Conservation (phyloP, 1,140 invertebrate genomes). For the Coenobita brevimanus region DNA sequence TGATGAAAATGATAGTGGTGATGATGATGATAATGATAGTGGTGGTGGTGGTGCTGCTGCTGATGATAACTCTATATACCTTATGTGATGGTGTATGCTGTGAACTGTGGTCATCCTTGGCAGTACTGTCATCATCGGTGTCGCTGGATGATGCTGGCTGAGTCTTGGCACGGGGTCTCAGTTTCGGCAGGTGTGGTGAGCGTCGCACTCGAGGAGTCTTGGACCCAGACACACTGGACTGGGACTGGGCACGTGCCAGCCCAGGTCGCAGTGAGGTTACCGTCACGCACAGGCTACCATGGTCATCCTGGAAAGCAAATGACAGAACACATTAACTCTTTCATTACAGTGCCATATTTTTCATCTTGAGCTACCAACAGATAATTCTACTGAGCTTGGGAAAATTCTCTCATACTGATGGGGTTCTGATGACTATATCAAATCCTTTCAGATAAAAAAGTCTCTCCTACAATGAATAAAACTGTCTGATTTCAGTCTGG, state of each 20-base stretch:
- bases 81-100: neutral
- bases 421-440: too few relatives aligned
- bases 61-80: too few relatives aligned
- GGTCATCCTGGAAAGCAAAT: slow-evolving; percentile 36
- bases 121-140: slow-evolving; percentile 16
- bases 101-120: neutral
- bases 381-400: too few relatives aligned
- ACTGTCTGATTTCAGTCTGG: too few relatives aligned
- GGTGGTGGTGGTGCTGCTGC: too few relatives aligned
- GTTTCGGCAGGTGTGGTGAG: neutral
- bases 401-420: too few relatives aligned
- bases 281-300: slow-evolving; percentile 56
- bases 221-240: slow-evolving; percentile 43
- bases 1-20: too few relatives aligned
- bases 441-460: too few relatives aligned
- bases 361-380: neutral
- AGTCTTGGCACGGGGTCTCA: slow-evolving; percentile 25
- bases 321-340: neutral
- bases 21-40: too few relatives aligned
- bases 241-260: slow-evolving; percentile 49
- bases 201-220: neutral
- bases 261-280: slow-evolving; percentile 50
- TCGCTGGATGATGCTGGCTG: slow-evolving; percentile 13
- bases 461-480: too few relatives aligned
- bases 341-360: neutral